Base-by-base conservation (phyloP, 1,140 invertebrate genomes). In the Triops longicaudatus region DNA sequence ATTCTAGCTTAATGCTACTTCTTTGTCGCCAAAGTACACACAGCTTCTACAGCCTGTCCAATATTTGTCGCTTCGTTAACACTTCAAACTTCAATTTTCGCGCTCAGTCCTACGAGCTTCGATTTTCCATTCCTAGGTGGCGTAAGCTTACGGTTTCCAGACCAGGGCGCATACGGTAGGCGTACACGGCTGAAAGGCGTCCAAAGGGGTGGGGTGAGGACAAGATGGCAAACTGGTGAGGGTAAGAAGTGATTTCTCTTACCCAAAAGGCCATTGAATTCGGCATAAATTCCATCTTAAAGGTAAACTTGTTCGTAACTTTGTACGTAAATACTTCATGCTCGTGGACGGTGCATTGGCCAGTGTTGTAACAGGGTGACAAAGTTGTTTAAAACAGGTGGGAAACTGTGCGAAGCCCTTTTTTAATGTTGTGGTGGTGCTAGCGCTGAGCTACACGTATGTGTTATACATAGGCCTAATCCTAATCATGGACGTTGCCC, bases 181-280 rank as follows among this genome's bases (percentile, higher is more conserved):
- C 50, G 50, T 63, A 63, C n/a, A 63, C 50, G 50, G 50, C n/a
- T 22, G 50, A 63, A 63, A 63, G 50, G 50, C 50, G 50, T 63
- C 50, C 50, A 63, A 63, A 63, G 50, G 50, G 50, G 50, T 63
- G 50, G 50, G 50, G 50, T 63, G 50, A 63, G 50, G 50, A 63
- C 50, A 63, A 63, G 50, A 63, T 63, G 50, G 50, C 50, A 63
- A 63, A 63, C 50, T 63, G 50, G 50, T 63, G 50, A 63, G 50
- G 50, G 50, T 63, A 63, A 63, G 50, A 63, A 63, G 50, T 63
- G 50, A 63, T 63, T 63, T 63, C 50, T 63, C 50, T 63, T 63
- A 63, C 50, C 50, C 50, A 63, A 63, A 63, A 63, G 50, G 50
- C 50, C 50, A 63, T 63, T 63, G 14, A 22, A 63, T 63, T 63